Evolutionary conservation across 2,797 vertebrate genomes (phyloP), one percentile per base, ranked within the genome.

Genomic region (Mycteria americana): DNA sequence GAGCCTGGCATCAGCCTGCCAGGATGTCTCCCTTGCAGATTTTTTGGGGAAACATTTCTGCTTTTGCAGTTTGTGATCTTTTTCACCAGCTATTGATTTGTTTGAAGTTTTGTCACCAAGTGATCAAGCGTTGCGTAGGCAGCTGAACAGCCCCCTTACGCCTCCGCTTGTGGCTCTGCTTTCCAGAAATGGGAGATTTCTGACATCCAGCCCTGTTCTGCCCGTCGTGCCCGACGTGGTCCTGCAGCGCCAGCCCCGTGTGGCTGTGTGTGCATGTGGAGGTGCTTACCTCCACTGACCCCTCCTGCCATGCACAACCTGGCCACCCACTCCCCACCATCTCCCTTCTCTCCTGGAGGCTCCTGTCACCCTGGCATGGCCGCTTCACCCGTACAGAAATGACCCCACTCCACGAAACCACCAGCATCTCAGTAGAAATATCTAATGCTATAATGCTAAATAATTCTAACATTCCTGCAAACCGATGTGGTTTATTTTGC

Each of bases 161-260:
- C 9, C 27, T 43, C n/a, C 27, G 7, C 0, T 1, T 37, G 65
- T 1, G 13, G 46, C 17, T 72, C 28, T 73, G 46, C 41, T 50
- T 11, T 65, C 28, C 33, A 83, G 35, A 62, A 78, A 48, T 4
- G 4, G 19, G 41, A n/a, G 10, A n/a, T 62, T 56, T 51, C 33
- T 62, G 67, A 11, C 5, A 37, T 11, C 21, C 35, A 50, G 7
- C 54, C 41, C 48, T 14, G 10, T 60, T 73, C 56, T 45, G 9
- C 35, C 48, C 1, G 1, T 31, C 3, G 7, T 54, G 37, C 37
- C 37, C 37, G 51, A 25, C 0, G 0, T 31, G 35, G 21, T 51
- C 9, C 28, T 35, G 30, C 59, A 37, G n/a, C 39, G 59, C 17
- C 2, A 10, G 69, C 25, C 24, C 33, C 2, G 0, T 8, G 37